Evolutionary conservation across 2,113 vertebrate species (phyloP), one percentile per base, ranked within the genome.

Genomic region (Alces alces): DNA sequence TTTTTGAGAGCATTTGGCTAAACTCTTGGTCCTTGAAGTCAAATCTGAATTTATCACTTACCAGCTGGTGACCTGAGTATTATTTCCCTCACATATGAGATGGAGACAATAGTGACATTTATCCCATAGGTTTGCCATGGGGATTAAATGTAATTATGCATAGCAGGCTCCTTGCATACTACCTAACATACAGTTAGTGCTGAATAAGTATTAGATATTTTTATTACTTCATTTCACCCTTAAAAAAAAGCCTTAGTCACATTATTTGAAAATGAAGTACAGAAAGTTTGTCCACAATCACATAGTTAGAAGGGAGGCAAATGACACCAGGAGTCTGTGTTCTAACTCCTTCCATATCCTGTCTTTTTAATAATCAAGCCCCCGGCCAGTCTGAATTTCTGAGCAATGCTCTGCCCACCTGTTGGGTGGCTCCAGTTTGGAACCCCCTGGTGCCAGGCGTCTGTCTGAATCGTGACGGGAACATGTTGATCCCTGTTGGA

Each of bases 401-500:
- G 97, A 97, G 96, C 96, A 97, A 97, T 76, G 30, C 95, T 94
- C 98, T 97, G 91, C 97, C 97, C 96, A 97, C 98, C 97, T 98
- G 95, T 97, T 97, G 97, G 97, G 96, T 2, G 39, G 91, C 93
- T 97, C 91, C 78, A 95, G 86, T 61, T 95, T 96, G 94, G 89
- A 98, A 95, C 82, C 96, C 91, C 96, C 88, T 93, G 76, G 91
- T 98, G 96, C 93, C 97, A 96, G 95, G 97, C 86, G 6, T 96
- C 96, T 97, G 98, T 84, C 96, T 97, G 95, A 98, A 96, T 98
- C 97, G 96, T 97, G 97, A 98, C 47, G 0, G 93, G 97, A 97
- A 97, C 96, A 98, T 97, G 97, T 97, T 98, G 96, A 97, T 98
- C 95, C 93, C 97, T 89, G 17, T 93, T 98, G 98, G 97, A 97